Conservation (phyloP, 2,888 invertebrate genomes). For the Lepidocyrtinus sp. region DNA sequence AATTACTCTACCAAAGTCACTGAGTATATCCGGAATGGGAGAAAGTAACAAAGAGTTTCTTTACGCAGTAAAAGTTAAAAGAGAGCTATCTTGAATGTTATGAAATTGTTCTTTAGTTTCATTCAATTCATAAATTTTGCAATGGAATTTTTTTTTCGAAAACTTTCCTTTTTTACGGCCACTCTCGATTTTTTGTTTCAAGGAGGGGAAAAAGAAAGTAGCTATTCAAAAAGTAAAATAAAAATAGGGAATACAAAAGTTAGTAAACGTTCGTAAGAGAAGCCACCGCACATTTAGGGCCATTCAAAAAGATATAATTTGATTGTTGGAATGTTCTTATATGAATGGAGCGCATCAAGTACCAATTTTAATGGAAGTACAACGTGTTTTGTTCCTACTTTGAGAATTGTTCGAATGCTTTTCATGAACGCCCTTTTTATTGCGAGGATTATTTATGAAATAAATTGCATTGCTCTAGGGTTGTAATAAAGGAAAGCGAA, state of each 20-base stretch:
- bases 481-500: slow-evolving; percentile 52
- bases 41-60: background rate
- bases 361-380: slow-evolving; percentile 22
- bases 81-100: slow-evolving; percentile 36
- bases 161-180: slow-evolving; percentile 34
- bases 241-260: slow-evolving; percentile 3
- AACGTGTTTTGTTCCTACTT: slow-evolving; percentile 25
- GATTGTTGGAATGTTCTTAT: slow-evolving; percentile 10
- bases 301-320: slow-evolving; percentile 13
- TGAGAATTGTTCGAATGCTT: slow-evolving; percentile 54
- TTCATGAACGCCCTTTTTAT: slow-evolving; percentile 52
- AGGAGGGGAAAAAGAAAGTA: slow-evolving; percentile 17
- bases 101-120: slow-evolving; percentile 57
- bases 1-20: background rate
- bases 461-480: slow-evolving; percentile 51
- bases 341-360: slow-evolving; percentile 27
- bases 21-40: slow-evolving; percentile 10
- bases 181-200: slow-evolving; percentile 38
- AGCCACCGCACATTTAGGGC: slow-evolving; percentile 13
- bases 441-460: slow-evolving; percentile 54
- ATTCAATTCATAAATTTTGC: slow-evolving; percentile 58
- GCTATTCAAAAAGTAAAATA: slow-evolving; percentile 28
- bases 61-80: slow-evolving; percentile 13
- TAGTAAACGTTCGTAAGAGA: background rate
- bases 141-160: slow-evolving; percentile 46